These are phyloP conservation scores for Andrena trimmerana DNA, from an alignment of 2,888 invertebrate genomes.

Conservation along the genomic window DNA sequence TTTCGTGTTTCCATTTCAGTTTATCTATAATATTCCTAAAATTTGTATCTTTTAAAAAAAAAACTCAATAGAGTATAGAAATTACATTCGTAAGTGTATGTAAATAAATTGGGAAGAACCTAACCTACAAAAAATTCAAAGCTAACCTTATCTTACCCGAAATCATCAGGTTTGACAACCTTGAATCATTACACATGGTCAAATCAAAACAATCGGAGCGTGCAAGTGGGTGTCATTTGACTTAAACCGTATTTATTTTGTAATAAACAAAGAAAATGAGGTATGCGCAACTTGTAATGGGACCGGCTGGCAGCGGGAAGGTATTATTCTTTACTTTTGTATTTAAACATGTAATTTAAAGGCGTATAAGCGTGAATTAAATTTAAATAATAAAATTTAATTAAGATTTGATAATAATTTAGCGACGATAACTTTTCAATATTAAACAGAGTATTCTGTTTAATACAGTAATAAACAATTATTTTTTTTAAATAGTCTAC, in stretches of 20 bases:
- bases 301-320: constrained; percentile 99
- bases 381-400: not conserved
- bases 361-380: not conserved
- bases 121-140: constrained; percentile 21
- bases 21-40: too few relatives aligned
- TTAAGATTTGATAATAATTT: not conserved
- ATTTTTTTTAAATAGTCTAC: constrained; percentile 90
- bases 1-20: too few relatives aligned
- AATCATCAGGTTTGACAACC: constrained; percentile 12
- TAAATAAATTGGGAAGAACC: not conserved
- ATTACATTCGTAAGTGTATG: not conserved
- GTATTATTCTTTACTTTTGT: constrained; percentile 86
- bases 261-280: constrained; percentile 88
- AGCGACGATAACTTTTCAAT: constrained; percentile 20
- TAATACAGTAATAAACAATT: constrained; percentile 23
- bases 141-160: not conserved
- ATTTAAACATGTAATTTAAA: not conserved
- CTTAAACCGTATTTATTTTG: constrained; percentile 10
- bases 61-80: too few relatives aligned
- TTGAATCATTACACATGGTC: not conserved
- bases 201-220: not conserved
- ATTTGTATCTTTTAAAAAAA: too few relatives aligned
- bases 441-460: constrained; percentile 1
- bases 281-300: constrained; percentile 97
- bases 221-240: constrained; percentile 2